These are phyloP conservation scores for Gambusia holbrooki DNA, from an alignment of 2,113 vertebrate genomes.

Conservation along the genomic window DNA sequence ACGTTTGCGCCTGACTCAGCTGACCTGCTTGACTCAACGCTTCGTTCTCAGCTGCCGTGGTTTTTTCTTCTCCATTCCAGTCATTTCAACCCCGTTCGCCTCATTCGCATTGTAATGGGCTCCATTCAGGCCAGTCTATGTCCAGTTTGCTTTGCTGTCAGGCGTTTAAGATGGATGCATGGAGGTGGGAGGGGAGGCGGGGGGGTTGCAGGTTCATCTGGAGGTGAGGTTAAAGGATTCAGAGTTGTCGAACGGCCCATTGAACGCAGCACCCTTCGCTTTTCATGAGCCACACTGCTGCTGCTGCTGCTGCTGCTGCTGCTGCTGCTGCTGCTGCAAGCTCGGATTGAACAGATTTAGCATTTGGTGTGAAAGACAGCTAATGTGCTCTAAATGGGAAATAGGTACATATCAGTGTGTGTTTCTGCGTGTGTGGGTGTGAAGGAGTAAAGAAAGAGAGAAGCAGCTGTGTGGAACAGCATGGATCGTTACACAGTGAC, in stretches of 20 bases:
- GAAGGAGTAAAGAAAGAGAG: constrained; percentile 50
- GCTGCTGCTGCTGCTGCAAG: constrained; percentile 5
- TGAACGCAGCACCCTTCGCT: constrained; percentile 26
- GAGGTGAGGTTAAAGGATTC: constrained; percentile 74
- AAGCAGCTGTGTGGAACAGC: constrained; percentile 79
- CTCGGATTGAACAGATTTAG: constrained; percentile 42
- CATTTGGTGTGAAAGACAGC: constrained; percentile 46
- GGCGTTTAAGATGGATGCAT: constrained; percentile 67
- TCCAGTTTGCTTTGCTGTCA: constrained; percentile 80
- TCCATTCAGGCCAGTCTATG: constrained; percentile 71
- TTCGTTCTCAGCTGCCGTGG: constrained; percentile 39
- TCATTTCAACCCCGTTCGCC: constrained; percentile 70
- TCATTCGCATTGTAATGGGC: constrained; percentile 78
- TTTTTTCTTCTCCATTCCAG: constrained; percentile 49
- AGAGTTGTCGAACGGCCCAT: constrained; percentile 32
- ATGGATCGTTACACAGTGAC: constrained; percentile 80
- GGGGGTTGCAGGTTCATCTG: constrained; percentile 72
- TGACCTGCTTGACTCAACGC: constrained; percentile 51
- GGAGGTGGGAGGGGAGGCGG: constrained; percentile 68
- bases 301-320: constrained; percentile 4
- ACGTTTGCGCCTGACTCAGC: constrained; percentile 65
- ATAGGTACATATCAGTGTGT: constrained; percentile 50
- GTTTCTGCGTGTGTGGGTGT: constrained; percentile 23
- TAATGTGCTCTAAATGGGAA: constrained; percentile 64
- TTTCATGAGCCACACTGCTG: constrained; percentile 39